Conservation (phyloP, 2,113 vertebrate genomes). For the Hirundichthys speculiger region DNA sequence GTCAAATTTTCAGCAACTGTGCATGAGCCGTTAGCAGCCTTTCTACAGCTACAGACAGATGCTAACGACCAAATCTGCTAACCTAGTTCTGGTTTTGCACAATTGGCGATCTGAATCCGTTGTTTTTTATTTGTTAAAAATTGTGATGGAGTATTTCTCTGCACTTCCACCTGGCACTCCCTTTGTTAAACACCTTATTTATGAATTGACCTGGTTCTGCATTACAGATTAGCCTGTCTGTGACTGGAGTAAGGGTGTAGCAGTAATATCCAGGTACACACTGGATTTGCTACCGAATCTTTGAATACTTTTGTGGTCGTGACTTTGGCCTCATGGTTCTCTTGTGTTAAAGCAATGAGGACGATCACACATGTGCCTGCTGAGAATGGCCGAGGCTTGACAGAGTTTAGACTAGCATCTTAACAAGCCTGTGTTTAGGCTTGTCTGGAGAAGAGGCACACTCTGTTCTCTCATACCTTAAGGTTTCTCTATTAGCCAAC, state of each 20-base stretch:
- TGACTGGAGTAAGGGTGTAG: slow-evolving; percentile 5
- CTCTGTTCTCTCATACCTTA: not conserved
- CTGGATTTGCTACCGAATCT: too few species aligned
- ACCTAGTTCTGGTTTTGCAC: slow-evolving; percentile 11
- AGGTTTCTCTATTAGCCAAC: not conserved
- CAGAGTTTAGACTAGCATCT: slow-evolving; percentile 8
- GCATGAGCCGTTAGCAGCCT: not conserved
- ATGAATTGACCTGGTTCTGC: slow-evolving; percentile 53
- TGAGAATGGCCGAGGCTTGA: slow-evolving; percentile 38
- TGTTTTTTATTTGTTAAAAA: not conserved
- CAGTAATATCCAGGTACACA: slow-evolving; percentile 2
- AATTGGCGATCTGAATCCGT: not conserved
- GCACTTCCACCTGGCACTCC: slow-evolving; percentile 11
- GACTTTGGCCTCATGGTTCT: not conserved
- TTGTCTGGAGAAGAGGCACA: too few species aligned
- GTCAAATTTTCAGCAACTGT: not conserved
- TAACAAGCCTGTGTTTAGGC: slow-evolving; percentile 60
- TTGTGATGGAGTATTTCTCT: not conserved
- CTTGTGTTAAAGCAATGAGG: not conserved
- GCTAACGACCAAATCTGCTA: slow-evolving; percentile 42
- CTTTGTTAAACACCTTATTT: slow-evolving; percentile 47
- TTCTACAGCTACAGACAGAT: slow-evolving; percentile 8
- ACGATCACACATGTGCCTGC: not conserved
- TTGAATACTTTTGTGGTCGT: not conserved
- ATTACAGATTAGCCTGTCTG: slow-evolving; percentile 9